These are phyloP conservation scores for Orientallactaga bullata DNA, from an alignment of 2,113 vertebrate genomes.

Conservation along the genomic window DNA sequence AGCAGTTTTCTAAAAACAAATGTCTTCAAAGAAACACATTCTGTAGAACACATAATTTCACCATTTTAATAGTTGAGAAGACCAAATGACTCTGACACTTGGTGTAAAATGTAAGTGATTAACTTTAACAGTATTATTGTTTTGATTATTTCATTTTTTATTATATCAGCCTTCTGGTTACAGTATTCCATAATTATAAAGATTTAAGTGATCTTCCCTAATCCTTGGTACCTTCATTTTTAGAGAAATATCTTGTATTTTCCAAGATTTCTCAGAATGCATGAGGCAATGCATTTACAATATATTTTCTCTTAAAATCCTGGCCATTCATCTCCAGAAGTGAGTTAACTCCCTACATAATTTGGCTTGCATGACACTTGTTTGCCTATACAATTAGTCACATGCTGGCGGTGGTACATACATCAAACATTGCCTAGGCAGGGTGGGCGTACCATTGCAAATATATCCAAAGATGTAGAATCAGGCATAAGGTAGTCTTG, in stretches of 20 bases:
- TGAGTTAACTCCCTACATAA: background rate
- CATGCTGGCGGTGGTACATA: too few relatives aligned
- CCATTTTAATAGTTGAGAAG: background rate
- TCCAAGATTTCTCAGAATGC: background rate
- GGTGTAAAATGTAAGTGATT: background rate
- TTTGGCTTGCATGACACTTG: background rate
- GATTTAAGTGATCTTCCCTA: background rate
- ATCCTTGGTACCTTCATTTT: background rate
- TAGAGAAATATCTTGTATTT: background rate
- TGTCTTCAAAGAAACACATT: background rate
- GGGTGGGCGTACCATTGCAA: background rate
- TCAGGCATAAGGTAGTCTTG: accelerated
- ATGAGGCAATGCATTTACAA: background rate
- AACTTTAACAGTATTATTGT: background rate
- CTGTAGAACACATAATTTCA: background rate
- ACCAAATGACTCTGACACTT: background rate
- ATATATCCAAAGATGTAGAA: background rate
- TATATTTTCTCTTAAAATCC: conserved; percentile 1
- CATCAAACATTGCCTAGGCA: accelerated
- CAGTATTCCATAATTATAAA: background rate
- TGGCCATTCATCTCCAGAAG: background rate
- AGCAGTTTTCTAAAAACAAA: background rate
- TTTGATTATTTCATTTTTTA: background rate
- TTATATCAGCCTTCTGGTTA: background rate
- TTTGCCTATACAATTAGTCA: background rate